Evolutionary conservation across 1,140 invertebrate genomes (phyloP).

Genomic region (Pararge aegeria): DNA sequence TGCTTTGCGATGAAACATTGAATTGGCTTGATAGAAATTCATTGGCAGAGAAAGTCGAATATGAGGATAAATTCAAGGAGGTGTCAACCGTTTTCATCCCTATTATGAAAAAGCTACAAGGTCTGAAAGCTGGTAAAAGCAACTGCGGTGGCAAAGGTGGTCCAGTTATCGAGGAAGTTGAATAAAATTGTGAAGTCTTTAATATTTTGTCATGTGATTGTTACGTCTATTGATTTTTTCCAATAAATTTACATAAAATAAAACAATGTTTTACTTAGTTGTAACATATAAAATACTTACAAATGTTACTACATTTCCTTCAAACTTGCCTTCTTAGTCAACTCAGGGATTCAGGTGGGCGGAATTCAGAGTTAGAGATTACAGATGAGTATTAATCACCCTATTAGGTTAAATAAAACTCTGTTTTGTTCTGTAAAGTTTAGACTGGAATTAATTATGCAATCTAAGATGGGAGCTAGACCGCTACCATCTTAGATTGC

Average conservation of each 20-base stretch:
- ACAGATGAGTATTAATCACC: too few relatives aligned
- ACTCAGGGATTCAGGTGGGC: too few relatives aligned
- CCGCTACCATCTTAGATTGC: too few relatives aligned
- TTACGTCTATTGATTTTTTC: background rate
- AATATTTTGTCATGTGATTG: conserved; percentile 7
- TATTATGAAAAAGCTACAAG: conserved; percentile 87
- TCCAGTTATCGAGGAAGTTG: conserved; percentile 55
- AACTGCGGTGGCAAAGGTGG: conserved; percentile 29
- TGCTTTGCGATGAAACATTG: conserved; percentile 79
- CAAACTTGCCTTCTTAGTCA: too few relatives aligned
- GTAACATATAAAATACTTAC: too few relatives aligned
- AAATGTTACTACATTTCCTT: too few relatives aligned
- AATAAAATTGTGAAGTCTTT: conserved; percentile 27
- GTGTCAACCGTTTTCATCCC: conserved; percentile 84
- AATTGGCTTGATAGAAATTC: conserved; percentile 83
- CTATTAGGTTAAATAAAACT: too few relatives aligned
- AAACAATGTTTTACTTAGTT: too few relatives aligned
- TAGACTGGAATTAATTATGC: too few relatives aligned
- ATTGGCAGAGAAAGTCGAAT: conserved; percentile 90
- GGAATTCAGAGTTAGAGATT: too few relatives aligned
- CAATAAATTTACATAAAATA: conserved; percentile 2
- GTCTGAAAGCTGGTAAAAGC: conserved; percentile 17
- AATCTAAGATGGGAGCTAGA: too few relatives aligned
- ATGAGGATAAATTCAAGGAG: conserved; percentile 87
- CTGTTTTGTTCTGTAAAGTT: too few relatives aligned